Base-by-base conservation (phyloP, 2,888 invertebrate species). In the Tinea pellionella region DNA sequence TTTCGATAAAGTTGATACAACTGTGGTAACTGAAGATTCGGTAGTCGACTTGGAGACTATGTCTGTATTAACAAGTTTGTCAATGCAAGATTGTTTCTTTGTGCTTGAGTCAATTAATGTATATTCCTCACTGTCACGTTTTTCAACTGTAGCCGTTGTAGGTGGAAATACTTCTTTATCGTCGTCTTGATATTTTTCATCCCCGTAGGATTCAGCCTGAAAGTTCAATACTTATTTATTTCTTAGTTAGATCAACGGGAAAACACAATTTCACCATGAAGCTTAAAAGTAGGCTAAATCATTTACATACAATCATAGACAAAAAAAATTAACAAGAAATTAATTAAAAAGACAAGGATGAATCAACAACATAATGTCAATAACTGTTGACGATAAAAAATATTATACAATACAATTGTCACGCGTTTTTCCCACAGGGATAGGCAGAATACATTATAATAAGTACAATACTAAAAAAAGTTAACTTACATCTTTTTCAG, bases 1-100 rank as follows among this genome's bases (percentile, higher is more conserved):
- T 69, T 86, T 87, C 1, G 85, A 84, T 56, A 87, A 68, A 2
- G 84, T 78, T 1, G 86, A 87, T 53, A 87, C 70, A 0, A 87
- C 86, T 32, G 87, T 87, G 0, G 87, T 87, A 0, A 86, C 81
- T 15, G 87, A 84, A 1, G 87, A 85, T 66, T 83, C 87, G n/a
- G 86, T 86, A 2, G 87, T 87, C 1, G 87, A 87, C 64, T 86
- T 87, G 4, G 86, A 87, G 8, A 80, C 73, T 60, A 84, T 71
- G 61, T 85, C 86, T 41, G 81, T 72, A 12, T 70, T 43, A 47
- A 15, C n/a, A 16, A 47, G 47, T 47, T 9, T 7, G 15, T 13
- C 47, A 15, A 15, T 16, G 53, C 11, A 15, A 32, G 15, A 15
- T 47, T 9, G 9, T 37, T 15, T 47, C 15, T 47, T 15, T 9